Conservation (phyloP, 1,140 invertebrate genomes). For the Scaptomyza pallida region DNA sequence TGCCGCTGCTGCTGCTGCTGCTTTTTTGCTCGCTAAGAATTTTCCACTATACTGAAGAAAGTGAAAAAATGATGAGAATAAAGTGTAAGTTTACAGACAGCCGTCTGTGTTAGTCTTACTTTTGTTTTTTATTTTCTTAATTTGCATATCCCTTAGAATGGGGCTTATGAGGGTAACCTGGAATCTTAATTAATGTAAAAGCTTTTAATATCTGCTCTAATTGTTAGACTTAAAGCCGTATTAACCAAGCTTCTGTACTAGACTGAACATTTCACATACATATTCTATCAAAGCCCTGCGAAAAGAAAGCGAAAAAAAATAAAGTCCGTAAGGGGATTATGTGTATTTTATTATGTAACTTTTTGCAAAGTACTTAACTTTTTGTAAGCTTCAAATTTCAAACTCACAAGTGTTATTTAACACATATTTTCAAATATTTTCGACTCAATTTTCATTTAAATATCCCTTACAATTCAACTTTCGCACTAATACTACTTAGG, state of each 20-base stretch:
- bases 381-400: neutral
- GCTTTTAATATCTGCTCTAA: conserved; percentile 31
- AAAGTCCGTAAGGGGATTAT: neutral
- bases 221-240: conserved; percentile 25
- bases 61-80: conserved; percentile 60
- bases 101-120: conserved; percentile 11
- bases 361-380: neutral
- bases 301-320: neutral
- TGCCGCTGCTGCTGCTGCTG: too few species aligned
- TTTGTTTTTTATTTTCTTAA: conserved; percentile 25
- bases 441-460: too few species aligned
- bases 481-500: neutral
- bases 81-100: conserved; percentile 52
- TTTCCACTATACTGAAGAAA: conserved; percentile 26
- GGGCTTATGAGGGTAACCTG: conserved; percentile 42
- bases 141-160: conserved; percentile 44
- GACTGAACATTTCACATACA: neutral
- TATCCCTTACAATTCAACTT: too few species aligned
- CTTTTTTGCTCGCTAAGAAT: conserved; percentile 12
- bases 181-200: conserved; percentile 42
- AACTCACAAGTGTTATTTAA: neutral
- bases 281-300: neutral
- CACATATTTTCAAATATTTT: neutral
- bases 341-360: neutral
- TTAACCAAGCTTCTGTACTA: conserved; percentile 4